A percentile compares a stretch with the other conserved stretches of the same genome.
phyloP scores from a whole-genome alignment of 2,113 vertebrate species.

The Notechis scutatus region DNA sequence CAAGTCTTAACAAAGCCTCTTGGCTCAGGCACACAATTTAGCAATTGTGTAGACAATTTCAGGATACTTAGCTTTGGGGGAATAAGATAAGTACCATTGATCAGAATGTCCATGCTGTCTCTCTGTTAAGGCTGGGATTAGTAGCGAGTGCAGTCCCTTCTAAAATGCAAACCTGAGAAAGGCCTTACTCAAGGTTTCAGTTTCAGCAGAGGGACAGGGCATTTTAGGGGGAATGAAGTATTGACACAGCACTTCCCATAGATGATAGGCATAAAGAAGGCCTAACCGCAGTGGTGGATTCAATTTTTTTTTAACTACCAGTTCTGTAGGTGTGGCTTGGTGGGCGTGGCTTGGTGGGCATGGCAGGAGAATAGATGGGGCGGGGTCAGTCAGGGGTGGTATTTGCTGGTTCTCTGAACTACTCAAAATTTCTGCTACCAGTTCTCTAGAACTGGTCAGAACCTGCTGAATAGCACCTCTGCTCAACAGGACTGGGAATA shows the following conservation, averaged over 20 bases:
- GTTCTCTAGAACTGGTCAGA: too few relatives aligned
- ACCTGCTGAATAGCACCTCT: too few relatives aligned
- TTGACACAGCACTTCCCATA: neutral
- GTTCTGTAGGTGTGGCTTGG: too few relatives aligned
- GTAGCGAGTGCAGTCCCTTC: too few relatives aligned
- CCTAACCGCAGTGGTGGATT: neutral
- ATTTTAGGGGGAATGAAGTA: neutral
- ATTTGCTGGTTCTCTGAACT: too few relatives aligned
- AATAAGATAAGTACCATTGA: neutral
- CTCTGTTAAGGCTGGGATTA: neutral
- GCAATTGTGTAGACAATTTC: neutral
- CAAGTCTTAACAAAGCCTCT: neutral
- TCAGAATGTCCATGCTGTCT: neutral
- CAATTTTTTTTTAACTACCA: too few relatives aligned
- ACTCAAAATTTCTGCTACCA: too few relatives aligned
- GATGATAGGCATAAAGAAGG: neutral
- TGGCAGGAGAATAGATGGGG: too few relatives aligned
- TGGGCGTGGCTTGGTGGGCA: too few relatives aligned
- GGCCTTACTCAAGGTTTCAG: too few relatives aligned
- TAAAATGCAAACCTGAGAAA: too few relatives aligned
- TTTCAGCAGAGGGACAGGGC: neutral
- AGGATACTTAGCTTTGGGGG: neutral
- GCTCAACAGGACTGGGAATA: neutral
- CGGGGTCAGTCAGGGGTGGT: too few relatives aligned
- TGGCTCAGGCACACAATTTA: neutral